Evolutionary conservation across 2,797 vertebrate species (phyloP).

Genomic region (Mormyrops attenuatus): DNA sequence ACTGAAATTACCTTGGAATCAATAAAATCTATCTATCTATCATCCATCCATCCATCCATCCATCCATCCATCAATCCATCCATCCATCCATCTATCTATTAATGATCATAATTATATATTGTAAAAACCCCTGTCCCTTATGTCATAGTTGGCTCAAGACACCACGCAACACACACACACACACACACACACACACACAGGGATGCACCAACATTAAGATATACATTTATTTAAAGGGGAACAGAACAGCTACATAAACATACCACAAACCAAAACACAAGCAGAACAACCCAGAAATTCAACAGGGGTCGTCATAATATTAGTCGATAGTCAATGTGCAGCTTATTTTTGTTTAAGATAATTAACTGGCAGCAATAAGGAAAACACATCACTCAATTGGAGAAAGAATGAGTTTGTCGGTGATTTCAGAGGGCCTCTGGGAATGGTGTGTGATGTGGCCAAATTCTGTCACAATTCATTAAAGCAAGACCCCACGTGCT

Average conservation of each 20-base stretch:
- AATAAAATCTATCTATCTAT: not conserved
- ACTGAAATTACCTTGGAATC: not conserved
- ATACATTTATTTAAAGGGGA: not conserved
- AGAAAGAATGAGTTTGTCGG: not conserved
- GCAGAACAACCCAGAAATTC: not conserved
- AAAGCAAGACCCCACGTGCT: not conserved
- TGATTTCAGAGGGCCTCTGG: not conserved
- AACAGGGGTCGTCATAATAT: not conserved
- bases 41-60: not conserved
- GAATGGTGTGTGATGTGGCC: not conserved
- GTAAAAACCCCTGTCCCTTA: not conserved
- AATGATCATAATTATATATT: not conserved
- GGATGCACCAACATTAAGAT: not conserved
- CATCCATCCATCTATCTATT: not conserved
- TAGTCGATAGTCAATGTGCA: not conserved
- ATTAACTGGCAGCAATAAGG: not conserved
- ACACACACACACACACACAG: not conserved
- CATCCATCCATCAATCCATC: not conserved
- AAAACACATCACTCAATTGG: not conserved
- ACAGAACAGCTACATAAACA: not conserved
- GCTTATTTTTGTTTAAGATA: not conserved
- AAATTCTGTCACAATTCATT: not conserved
- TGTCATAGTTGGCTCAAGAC: not conserved
- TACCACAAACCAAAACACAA: not conserved
- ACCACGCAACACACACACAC: too few species aligned